A percentile compares a stretch with the other conserved stretches of the same genome.
phyloP scores from a whole-genome alignment of 2,888 invertebrate genomes.

The Eupithecia vulgata region DNA sequence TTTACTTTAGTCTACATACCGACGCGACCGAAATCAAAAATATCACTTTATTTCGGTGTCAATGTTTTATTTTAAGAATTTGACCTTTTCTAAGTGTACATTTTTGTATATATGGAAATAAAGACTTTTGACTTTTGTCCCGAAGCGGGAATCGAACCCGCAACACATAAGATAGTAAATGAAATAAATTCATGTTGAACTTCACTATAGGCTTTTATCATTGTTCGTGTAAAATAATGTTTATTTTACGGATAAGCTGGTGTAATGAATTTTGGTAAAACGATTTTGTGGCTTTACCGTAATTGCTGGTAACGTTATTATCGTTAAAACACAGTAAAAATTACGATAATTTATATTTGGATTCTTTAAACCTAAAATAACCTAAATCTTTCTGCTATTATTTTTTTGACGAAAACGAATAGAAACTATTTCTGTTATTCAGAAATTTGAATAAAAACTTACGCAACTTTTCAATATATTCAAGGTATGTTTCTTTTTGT shows the following conservation, averaged over 20 bases:
- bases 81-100: no score
- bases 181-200: not conserved
- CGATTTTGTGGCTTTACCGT: not conserved
- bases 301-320: slow-evolving; percentile 1
- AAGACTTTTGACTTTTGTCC: no score
- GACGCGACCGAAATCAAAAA: no score
- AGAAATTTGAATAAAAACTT: no score
- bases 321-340: not conserved
- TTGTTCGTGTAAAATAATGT: not conserved
- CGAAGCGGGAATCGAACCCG: no score
- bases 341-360: not conserved
- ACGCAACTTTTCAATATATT: no score
- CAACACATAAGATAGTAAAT: no score
- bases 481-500: no score
- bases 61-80: no score
- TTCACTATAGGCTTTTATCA: not conserved
- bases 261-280: not conserved
- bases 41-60: no score
- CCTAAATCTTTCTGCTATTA: not conserved
- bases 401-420: not conserved
- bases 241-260: not conserved
- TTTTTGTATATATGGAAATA: no score
- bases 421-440: not conserved
- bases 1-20: no score
- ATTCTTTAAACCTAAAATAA: not conserved